Conservation (phyloP, 2,888 invertebrate genomes). For the Reticulitermes lucifugus region DNA sequence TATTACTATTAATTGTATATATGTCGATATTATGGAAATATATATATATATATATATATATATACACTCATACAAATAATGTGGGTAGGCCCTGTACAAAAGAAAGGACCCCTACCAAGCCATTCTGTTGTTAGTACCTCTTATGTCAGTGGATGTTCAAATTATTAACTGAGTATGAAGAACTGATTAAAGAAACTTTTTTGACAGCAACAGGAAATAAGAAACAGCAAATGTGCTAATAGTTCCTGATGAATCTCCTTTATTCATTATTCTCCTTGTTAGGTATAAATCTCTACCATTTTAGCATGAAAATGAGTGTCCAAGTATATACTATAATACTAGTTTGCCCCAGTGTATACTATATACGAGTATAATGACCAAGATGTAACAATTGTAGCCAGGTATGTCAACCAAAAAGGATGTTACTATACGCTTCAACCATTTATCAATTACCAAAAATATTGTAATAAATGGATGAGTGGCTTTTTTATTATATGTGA, state of each 20-base stretch:
- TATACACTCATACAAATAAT: slow-evolving; percentile 28
- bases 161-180: slow-evolving; percentile 9
- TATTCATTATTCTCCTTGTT: slow-evolving; percentile 11
- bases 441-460: slow-evolving; percentile 41
- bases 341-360: background rate
- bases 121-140: slow-evolving; percentile 36
- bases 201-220: background rate
- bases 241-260: slow-evolving; percentile 38
- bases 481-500: slow-evolving; percentile 40
- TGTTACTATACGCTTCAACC: slow-evolving; percentile 39
- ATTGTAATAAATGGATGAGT: slow-evolving; percentile 39
- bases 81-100: slow-evolving; percentile 45
- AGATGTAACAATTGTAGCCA: slow-evolving; percentile 33
- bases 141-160: slow-evolving; percentile 26
- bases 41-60: slow-evolving; percentile 42
- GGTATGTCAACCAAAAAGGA: slow-evolving; percentile 39
- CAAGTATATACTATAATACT: slow-evolving; percentile 19
- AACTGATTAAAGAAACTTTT: slow-evolving; percentile 11
- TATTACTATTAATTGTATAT: slow-evolving; percentile 48
- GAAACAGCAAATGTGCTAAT: slow-evolving; percentile 21
- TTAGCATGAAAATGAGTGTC: slow-evolving; percentile 36
- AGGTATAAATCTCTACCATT: slow-evolving; percentile 19
- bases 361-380: background rate
- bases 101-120: slow-evolving; percentile 37
- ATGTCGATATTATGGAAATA: slow-evolving; percentile 46